Conservation (phyloP, 2,797 vertebrate species). For the Pelodytes ibericus region DNA sequence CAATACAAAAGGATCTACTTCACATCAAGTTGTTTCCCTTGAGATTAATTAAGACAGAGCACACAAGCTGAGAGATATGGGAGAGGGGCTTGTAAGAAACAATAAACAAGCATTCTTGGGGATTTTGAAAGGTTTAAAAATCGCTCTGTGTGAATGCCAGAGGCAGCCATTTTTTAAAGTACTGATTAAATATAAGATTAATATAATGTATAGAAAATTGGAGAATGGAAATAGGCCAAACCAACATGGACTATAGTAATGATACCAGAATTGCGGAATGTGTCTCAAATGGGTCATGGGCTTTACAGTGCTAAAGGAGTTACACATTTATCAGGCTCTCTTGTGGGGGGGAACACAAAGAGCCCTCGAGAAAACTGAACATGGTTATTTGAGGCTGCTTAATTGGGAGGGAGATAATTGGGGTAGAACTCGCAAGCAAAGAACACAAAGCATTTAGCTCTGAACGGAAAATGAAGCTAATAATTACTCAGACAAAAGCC, state of each 20-base stretch:
- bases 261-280: not conserved
- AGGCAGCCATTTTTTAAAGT: not conserved
- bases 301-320: constrained; percentile 34
- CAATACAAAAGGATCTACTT: not conserved
- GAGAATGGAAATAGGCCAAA: constrained; percentile 1
- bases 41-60: constrained; percentile 1
- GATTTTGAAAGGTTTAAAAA: not conserved
- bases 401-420: constrained; percentile 57
- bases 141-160: not conserved
- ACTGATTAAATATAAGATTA: not conserved
- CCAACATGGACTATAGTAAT: not conserved
- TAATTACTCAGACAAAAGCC: constrained; percentile 55
- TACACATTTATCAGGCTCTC: constrained; percentile 37
- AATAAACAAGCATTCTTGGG: not conserved
- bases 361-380: constrained; percentile 53
- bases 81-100: not conserved
- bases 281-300: constrained; percentile 2
- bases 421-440: constrained; percentile 54
- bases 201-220: not conserved
- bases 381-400: constrained; percentile 54
- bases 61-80: not conserved
- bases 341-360: constrained; percentile 37
- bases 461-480: constrained; percentile 56
- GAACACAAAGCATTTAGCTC: constrained; percentile 56
- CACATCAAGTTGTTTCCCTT: not conserved